Evolutionary conservation across 1,140 invertebrate genomes (phyloP).

Genomic region (Ceratoteleas bidentatus): DNA sequence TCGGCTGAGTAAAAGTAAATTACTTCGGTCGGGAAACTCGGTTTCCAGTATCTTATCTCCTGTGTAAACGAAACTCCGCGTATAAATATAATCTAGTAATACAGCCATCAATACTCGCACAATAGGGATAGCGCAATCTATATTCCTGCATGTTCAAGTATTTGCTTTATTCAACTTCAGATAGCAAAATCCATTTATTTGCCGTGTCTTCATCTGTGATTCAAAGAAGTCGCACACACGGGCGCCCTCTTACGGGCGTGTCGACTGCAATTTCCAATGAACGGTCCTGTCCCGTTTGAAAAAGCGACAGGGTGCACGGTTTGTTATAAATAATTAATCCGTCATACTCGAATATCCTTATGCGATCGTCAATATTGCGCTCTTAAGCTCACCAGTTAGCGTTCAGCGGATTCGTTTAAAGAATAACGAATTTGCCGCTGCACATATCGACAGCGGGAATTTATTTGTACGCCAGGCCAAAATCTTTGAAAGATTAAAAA

Average conservation of each 20-base stretch:
- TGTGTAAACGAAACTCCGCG: conserved; percentile 12
- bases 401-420: too few species aligned
- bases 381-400: too few species aligned
- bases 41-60: background rate
- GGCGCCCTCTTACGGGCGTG: background rate
- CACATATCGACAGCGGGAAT: too few species aligned
- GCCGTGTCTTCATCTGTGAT: conserved; percentile 28
- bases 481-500: too few species aligned
- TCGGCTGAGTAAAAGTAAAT: background rate
- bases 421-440: too few species aligned
- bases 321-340: background rate
- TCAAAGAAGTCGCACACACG: conserved; percentile 7
- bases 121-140: conserved; percentile 30
- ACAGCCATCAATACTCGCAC: conserved; percentile 32
- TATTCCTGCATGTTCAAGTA: conserved; percentile 32
- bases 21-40: background rate
- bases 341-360: too few species aligned
- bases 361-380: too few species aligned
- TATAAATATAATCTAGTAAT: conserved; percentile 37
- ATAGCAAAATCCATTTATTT: conserved; percentile 39
- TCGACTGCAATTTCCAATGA: conserved; percentile 2
- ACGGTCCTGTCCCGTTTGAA: background rate
- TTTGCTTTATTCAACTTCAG: conserved; percentile 40
- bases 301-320: background rate
- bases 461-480: too few species aligned